Evolutionary conservation across 2,113 vertebrate species (phyloP), one percentile per base, ranked within the genome.

Genomic region (Athene noctua): DNA sequence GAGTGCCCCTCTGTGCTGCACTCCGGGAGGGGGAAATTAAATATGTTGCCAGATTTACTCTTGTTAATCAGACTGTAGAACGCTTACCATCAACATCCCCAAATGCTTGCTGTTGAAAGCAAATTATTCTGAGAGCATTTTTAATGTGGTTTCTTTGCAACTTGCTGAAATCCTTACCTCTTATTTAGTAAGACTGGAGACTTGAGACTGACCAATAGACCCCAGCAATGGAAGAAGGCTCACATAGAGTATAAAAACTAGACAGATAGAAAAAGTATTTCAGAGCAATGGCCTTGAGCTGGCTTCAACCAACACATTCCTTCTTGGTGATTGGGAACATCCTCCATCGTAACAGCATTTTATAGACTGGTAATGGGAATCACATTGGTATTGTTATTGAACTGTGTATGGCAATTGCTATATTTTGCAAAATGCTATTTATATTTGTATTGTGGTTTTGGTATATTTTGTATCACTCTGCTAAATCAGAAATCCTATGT

Each of bases 301-400:
- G 74, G 10, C 44, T 86, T 91, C 58, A 83, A 26, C 20, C 52
- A 27, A 30, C 19, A 14, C 15, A 13, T 61, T 68, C 40, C 40
- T 72, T 52, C 47, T 86, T 0, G 0, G 36, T 0, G 0, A 5
- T 0, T 52, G 13, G 46, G 36, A 40, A 36, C 0, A 1, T 66
- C 13, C 30, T 10, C 40, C 6, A 0, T 40, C 0, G 0, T 40
- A 57, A n/a, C 30, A 74, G 23, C 13, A 4, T 38, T 19, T 40
- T 73, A 19, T 15, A 80, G 22, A 19, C 22, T 40, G 57, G 19
- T 12, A 32, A 79, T 13, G 17, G 61, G 44, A 72, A 86, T 65
- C 20, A 32, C 18, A 4, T 5, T 67, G 1, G 0, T 51, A 36
- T 21, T 75, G 47, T 32, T 29, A 46, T 29, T 68, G 65, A 90